These are phyloP conservation scores for Acleris literana DNA, from an alignment of 2,888 invertebrate genomes.

Conservation along the genomic window DNA sequence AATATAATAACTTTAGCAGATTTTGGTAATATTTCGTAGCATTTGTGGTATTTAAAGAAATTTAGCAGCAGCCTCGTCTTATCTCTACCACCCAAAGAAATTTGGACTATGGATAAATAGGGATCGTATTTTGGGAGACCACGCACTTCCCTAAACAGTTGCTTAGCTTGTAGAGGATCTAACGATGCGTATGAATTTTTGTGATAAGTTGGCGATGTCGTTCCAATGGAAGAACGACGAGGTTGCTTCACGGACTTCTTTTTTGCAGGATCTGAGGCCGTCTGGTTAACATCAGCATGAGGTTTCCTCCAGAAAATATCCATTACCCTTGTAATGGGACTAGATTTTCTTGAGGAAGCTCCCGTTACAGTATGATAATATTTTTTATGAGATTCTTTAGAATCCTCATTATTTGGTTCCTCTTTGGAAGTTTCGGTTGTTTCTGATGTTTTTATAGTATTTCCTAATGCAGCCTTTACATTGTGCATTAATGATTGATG, in stretches of 20 bases:
- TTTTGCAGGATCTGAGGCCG: slow-evolving; percentile 60
- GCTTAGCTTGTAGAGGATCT: slow-evolving; percentile 76
- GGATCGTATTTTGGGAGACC: slow-evolving; percentile 79
- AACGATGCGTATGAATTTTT: slow-evolving; percentile 79
- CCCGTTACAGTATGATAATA: slow-evolving; percentile 81
- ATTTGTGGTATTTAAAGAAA: slow-evolving; percentile 80
- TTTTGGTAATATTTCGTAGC: slow-evolving; percentile 78
- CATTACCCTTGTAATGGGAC: slow-evolving; percentile 79
- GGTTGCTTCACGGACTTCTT: slow-evolving; percentile 68
- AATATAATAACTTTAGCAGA: slow-evolving; percentile 81
- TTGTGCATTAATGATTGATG: slow-evolving; percentile 62
- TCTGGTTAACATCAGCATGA: slow-evolving; percentile 61
- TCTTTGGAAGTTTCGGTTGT: slow-evolving; percentile 64
- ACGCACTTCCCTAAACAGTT: slow-evolving; percentile 76
- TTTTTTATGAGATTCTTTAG: slow-evolving; percentile 76
- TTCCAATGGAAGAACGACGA: slow-evolving; percentile 76
- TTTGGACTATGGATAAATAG: slow-evolving; percentile 79
- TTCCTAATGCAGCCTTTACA: slow-evolving; percentile 53
- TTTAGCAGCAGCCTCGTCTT: slow-evolving; percentile 76
- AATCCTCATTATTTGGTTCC: slow-evolving; percentile 58
- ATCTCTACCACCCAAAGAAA: slow-evolving; percentile 77
- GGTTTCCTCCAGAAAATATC: slow-evolving; percentile 77
- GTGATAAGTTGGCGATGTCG: slow-evolving; percentile 78
- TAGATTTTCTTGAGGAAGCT: slow-evolving; percentile 75
- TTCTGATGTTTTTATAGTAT: slow-evolving; percentile 63